A percentile compares a stretch with the other conserved stretches of the same genome.
These are phyloP conservation scores for Himalopsyche kuldschensis DNA, from an alignment of 2,888 invertebrate species.

Conservation along the genomic window DNA sequence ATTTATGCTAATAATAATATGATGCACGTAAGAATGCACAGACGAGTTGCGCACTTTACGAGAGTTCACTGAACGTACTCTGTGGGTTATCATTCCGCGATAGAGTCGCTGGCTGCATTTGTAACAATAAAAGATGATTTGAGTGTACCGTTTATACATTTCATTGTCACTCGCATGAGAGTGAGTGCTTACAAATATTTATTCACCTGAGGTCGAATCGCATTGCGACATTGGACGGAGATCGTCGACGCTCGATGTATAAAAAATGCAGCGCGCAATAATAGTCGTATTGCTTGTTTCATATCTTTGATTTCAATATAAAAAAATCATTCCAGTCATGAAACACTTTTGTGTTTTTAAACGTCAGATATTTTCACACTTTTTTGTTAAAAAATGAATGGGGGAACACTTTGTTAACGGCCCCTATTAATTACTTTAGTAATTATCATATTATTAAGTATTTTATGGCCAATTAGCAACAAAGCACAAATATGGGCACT, in stretches of 20 bases:
- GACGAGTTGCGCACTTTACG: neutral
- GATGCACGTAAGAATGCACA: neutral
- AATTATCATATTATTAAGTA: too few species aligned
- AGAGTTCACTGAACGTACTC: neutral
- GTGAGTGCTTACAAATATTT: slow-evolving; percentile 7
- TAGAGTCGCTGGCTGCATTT: neutral
- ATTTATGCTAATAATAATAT: too few species aligned
- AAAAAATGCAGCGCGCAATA: neutral
- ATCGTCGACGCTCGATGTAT: neutral
- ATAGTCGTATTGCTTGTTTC: too few species aligned
- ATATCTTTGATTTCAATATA: too few species aligned
- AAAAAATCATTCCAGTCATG: too few species aligned
- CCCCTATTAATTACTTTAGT: too few species aligned
- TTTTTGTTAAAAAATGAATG: too few species aligned
- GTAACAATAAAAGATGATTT: neutral
- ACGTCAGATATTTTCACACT: too few species aligned
- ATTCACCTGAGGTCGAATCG: neutral
- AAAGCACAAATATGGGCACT: too few species aligned
- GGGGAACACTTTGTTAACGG: too few species aligned
- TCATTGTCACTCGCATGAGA: neutral
- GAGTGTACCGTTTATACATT: neutral
- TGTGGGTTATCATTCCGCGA: neutral
- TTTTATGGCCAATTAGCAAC: too few species aligned
- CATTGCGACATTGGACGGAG: neutral
- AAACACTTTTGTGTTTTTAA: too few species aligned